Evolutionary conservation across 2,113 vertebrate genomes (phyloP).

Genomic region (Coptodon bakossiorum): DNA sequence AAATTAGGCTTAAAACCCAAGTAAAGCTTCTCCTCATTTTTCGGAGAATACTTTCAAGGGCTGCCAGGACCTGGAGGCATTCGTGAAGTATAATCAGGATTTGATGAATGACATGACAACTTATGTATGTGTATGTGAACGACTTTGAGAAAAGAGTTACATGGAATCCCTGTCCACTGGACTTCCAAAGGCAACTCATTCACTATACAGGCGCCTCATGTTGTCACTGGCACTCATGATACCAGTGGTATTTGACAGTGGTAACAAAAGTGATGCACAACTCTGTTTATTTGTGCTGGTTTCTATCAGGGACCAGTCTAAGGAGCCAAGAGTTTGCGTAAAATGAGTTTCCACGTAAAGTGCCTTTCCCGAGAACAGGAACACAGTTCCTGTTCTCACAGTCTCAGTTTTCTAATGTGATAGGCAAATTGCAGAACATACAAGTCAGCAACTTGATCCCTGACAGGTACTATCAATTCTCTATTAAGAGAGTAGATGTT

Average conservation of each 20-base stretch:
- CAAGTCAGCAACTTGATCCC: neutral
- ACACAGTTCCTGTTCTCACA: too few relatives aligned
- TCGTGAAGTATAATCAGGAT: neutral
- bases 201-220: neutral
- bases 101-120: neutral
- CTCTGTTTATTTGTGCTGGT: neutral
- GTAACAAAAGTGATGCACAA: neutral
- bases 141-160: neutral
- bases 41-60: neutral
- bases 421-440: neutral
- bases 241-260: neutral
- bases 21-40: neutral
- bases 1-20: neutral
- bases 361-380: neutral
- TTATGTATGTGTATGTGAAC: neutral
- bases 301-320: neutral
- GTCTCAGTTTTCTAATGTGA: neutral
- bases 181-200: neutral
- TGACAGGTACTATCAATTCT: neutral
- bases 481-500: neutral
- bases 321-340: neutral
- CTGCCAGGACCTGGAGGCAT: neutral
- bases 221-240: neutral
- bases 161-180: neutral
- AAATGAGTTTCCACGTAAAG: neutral